A percentile compares a stretch with the other conserved stretches of the same genome.
phyloP scores from a whole-genome alignment of 2,797 vertebrate genomes.

The Paguma larvata region DNA sequence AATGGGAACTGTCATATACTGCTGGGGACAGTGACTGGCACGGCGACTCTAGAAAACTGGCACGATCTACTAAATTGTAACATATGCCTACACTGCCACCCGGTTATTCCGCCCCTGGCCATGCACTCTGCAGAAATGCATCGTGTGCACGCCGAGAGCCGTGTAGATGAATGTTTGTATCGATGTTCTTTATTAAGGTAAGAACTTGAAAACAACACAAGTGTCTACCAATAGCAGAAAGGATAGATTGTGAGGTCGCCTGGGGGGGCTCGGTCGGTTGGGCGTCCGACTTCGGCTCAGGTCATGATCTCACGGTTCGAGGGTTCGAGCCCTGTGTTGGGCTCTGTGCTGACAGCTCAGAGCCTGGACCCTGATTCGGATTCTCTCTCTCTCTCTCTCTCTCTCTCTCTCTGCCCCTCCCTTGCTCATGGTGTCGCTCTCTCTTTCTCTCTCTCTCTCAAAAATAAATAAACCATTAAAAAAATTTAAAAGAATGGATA shows the following conservation, averaged over 20 bases:
- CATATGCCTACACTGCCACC: neutral
- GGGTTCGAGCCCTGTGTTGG: accelerated
- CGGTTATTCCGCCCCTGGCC: neutral
- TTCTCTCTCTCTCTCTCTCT: neutral
- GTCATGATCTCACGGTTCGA: neutral
- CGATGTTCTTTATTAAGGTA: neutral
- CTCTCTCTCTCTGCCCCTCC: neutral
- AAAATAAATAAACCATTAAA: neutral
- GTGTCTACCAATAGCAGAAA: neutral
- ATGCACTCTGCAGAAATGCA: neutral
- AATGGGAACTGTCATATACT: neutral
- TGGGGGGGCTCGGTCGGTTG: neutral
- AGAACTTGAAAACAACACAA: neutral
- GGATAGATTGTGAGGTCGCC: neutral
- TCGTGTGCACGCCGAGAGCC: neutral
- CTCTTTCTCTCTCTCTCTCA: neutral
- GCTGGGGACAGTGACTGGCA: neutral
- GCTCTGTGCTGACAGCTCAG: neutral
- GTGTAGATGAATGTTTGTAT: neutral
- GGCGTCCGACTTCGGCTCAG: neutral
- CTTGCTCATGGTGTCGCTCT: neutral
- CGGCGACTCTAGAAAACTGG: neutral
- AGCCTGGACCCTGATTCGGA: neutral
- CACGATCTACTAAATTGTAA: neutral
- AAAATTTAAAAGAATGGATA: neutral